Conservation (phyloP, 2,888 invertebrate species). For the Brachyptera risi region DNA sequence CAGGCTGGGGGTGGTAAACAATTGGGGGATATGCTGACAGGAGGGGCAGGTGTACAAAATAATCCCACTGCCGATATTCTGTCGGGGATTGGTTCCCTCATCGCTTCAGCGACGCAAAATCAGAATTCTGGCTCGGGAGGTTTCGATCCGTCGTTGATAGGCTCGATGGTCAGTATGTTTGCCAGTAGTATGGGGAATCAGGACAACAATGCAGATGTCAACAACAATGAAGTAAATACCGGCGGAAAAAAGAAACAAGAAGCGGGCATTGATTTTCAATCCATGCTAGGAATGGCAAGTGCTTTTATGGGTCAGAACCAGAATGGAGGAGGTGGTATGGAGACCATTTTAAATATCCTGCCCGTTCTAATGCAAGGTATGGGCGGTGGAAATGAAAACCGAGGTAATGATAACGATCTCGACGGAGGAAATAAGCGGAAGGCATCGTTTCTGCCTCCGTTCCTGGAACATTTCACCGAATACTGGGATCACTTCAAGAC, state of each 20-base stretch:
- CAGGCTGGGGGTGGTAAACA: constrained; percentile 62
- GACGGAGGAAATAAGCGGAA: background rate
- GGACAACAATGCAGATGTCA: constrained; percentile 33
- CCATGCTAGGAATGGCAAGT: constrained; percentile 29
- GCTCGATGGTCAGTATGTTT: constrained; percentile 54
- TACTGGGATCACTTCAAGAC: constrained; percentile 75
- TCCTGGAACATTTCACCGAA: constrained; percentile 64
- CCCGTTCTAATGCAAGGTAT: constrained; percentile 66
- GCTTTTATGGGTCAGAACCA: constrained; percentile 35
- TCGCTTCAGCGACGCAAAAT: constrained; percentile 32
- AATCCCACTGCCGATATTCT: constrained; percentile 42
- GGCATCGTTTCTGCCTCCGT: constrained; percentile 65
- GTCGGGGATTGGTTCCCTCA: constrained; percentile 41
- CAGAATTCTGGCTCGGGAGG: constrained; percentile 41
- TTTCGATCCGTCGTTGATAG: constrained; percentile 55
- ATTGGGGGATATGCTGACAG: constrained; percentile 39
- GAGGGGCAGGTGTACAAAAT: constrained; percentile 37
- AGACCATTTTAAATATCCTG: constrained; percentile 51
- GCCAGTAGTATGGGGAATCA: constrained; percentile 41
- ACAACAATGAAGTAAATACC: constrained; percentile 30
- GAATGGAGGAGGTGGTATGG: constrained; percentile 35
- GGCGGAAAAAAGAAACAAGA: constrained; percentile 1
- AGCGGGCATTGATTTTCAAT: constrained; percentile 30
- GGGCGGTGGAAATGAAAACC: background rate
- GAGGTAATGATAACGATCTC: too few relatives aligned